These are phyloP conservation scores for Syncerus caffer DNA, from an alignment of 2,797 vertebrate genomes.

Conservation along the genomic window DNA sequence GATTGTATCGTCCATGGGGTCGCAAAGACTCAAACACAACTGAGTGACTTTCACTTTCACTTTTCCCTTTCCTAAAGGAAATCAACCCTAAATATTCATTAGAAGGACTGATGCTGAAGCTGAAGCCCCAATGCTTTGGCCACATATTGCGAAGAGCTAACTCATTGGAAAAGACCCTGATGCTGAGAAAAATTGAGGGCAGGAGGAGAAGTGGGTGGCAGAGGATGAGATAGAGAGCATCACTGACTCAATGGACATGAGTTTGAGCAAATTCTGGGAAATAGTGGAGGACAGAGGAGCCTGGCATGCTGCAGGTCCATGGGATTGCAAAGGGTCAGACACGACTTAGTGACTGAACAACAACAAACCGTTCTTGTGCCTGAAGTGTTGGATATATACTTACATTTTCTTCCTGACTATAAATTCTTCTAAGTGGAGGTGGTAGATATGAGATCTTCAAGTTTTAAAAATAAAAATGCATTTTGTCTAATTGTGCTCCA, in stretches of 20 bases:
- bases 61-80: neutral
- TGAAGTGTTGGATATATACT: neutral
- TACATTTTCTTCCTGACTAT: neutral
- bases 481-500: neutral
- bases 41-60: neutral
- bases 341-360: neutral
- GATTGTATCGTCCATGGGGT: neutral
- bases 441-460: neutral
- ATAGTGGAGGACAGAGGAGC: neutral
- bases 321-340: neutral
- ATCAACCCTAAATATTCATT: neutral
- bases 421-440: neutral
- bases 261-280: neutral
- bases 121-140: neutral
- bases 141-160: neutral
- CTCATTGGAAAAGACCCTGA: neutral
- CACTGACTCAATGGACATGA: neutral
- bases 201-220: neutral
- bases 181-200: neutral
- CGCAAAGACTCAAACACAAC: neutral
- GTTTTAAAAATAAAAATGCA: neutral
- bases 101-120: neutral
- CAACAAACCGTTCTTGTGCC: neutral
- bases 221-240: neutral
- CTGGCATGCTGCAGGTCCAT: neutral